A percentile compares a stretch with the other conserved stretches of the same genome.
phyloP scores from a whole-genome alignment of 2,797 vertebrate genomes.

The Pseudomugil tenellus region DNA sequence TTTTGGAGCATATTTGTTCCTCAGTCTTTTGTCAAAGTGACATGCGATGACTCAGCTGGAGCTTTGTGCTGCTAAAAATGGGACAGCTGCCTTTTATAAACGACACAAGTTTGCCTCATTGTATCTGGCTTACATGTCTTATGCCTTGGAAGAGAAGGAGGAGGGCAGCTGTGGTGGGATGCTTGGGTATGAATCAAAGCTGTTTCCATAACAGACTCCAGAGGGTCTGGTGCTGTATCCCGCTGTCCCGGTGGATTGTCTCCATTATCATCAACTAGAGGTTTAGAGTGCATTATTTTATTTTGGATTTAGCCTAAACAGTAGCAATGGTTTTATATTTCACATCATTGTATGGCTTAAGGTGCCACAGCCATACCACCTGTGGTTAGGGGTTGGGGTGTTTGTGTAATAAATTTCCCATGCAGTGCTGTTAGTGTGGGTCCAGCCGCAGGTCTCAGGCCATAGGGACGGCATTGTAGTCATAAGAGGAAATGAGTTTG shows the following conservation, averaged over 20 bases:
- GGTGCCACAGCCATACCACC: conserved; percentile 61
- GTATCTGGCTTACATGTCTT: conserved; percentile 67
- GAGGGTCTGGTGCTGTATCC: conserved; percentile 71
- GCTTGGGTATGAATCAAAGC: conserved; percentile 78
- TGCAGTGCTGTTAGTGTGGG: no score
- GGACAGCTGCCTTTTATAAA: conserved; percentile 76
- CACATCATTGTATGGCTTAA: conserved; percentile 64
- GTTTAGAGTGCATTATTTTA: conserved; percentile 53
- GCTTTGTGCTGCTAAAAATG: conserved; percentile 71
- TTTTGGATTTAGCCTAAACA: conserved; percentile 50
- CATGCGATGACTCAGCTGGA: conserved; percentile 74
- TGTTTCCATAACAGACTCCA: conserved; percentile 78
- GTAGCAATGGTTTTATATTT: conserved; percentile 72
- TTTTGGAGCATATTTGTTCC: conserved; percentile 56
- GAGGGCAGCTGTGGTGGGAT: conserved; percentile 75
- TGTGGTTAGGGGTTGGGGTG: conserved; percentile 49
- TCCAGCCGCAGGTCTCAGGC: conserved; percentile 67
- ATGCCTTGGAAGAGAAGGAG: conserved; percentile 67
- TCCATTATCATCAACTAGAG: conserved; percentile 31
- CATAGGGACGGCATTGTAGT: conserved; percentile 40
- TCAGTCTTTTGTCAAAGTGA: conserved; percentile 60
- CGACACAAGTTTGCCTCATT: conserved; percentile 75
- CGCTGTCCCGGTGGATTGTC: conserved; percentile 53
- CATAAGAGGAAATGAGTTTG: conserved; percentile 65
- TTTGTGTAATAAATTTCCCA: no score